phyloP scores from a whole-genome alignment of 2,797 vertebrate species.

The Enoplosus armatus region DNA sequence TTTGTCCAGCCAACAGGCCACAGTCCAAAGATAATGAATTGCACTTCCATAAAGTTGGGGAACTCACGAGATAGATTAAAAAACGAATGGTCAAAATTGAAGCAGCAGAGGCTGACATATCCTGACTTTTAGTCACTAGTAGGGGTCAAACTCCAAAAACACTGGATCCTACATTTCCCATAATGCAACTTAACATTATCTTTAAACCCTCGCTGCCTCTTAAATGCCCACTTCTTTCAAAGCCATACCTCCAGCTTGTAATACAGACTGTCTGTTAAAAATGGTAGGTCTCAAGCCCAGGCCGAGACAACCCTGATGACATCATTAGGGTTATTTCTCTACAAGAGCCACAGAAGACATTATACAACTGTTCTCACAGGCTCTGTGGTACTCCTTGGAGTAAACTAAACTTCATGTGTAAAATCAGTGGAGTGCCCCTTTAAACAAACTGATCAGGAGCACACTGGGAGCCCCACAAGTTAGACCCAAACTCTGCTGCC shows the following conservation, averaged over 20 bases:
- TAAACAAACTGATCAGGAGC: not conserved
- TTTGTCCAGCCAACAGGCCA: not conserved
- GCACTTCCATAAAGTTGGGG: not conserved
- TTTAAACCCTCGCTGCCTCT: not conserved
- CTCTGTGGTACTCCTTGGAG: not conserved
- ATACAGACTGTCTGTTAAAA: not conserved
- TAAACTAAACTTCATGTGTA: not conserved
- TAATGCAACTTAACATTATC: not conserved
- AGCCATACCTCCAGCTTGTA: not conserved
- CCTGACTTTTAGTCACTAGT: not conserved
- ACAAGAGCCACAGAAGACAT: not conserved
- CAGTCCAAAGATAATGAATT: not conserved
- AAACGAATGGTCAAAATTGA: not conserved
- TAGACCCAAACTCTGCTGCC: conserved; percentile 39
- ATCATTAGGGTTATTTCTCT: not conserved
- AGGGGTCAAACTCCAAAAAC: not conserved
- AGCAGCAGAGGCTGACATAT: not conserved
- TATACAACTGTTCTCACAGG: not conserved
- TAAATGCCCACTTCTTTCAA: not conserved
- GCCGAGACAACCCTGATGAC: not conserved
- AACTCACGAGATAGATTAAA: not conserved
- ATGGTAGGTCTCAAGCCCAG: no score
- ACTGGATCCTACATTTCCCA: not conserved
- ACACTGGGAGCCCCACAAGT: not conserved
- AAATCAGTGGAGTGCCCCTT: not conserved